Evolutionary conservation across 2,797 vertebrate species (phyloP).

Genomic region (Vireo griseus): DNA sequence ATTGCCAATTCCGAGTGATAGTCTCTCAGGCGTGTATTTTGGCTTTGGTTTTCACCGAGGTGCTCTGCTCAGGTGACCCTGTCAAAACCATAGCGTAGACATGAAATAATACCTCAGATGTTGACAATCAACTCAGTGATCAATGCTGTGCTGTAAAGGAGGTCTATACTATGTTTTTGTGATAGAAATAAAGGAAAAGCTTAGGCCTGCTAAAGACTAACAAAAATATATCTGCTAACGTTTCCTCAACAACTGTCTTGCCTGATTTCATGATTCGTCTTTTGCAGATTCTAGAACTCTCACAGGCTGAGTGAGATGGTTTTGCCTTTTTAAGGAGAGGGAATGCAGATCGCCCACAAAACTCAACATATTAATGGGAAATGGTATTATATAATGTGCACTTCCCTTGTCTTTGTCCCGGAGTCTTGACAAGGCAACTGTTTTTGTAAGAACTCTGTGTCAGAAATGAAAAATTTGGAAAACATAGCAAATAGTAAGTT

Average conservation of each 20-base stretch:
- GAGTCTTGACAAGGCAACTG: not conserved
- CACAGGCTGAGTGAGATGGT: not conserved
- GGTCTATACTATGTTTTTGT: not conserved
- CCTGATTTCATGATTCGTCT: not conserved
- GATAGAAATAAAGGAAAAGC: not conserved
- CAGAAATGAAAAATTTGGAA: not conserved
- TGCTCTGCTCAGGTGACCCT: not conserved
- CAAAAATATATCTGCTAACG: not conserved
- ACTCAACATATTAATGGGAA: not conserved
- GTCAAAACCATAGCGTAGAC: not conserved
- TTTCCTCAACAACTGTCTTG: not conserved
- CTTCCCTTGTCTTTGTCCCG: not conserved
- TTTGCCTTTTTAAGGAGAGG: not conserved
- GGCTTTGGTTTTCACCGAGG: not conserved
- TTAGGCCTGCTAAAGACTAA: not conserved
- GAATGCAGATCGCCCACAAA: not conserved
- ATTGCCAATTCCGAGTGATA: accelerated
- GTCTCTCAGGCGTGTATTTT: not conserved
- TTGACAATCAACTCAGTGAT: not conserved
- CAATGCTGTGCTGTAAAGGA: not conserved
- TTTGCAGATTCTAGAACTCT: not conserved
- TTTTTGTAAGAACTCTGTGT: not conserved
- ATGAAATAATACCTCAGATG: not conserved
- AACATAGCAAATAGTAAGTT: not conserved
- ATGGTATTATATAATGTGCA: accelerated